Conservation (phyloP, 2,797 vertebrate species). For the Pangasius macronema region DNA sequence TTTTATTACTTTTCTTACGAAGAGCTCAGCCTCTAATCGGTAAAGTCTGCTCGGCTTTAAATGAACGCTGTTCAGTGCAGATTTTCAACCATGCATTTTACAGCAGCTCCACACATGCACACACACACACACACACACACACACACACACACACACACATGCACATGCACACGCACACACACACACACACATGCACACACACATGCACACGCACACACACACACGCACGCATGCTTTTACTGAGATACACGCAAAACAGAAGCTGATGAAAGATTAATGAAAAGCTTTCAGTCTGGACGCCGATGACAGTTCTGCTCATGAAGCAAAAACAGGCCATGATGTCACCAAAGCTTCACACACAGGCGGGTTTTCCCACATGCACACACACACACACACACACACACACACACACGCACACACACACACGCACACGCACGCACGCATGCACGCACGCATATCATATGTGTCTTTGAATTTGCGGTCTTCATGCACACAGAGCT, state of each 20-base stretch:
- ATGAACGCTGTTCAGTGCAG: neutral
- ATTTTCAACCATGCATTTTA: slow-evolving; percentile 7
- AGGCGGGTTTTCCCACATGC: slow-evolving; percentile 21
- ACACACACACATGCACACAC: slow-evolving; percentile 6
- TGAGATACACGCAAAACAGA: slow-evolving; percentile 61
- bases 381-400: slow-evolving; percentile 5
- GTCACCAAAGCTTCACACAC: slow-evolving; percentile 61
- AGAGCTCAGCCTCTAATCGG: neutral
- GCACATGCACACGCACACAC: neutral
- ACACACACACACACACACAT: slow-evolving; percentile 24
- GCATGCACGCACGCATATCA: neutral
- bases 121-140: slow-evolving; percentile 2
- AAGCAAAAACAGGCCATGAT: slow-evolving; percentile 64
- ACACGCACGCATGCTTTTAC: slow-evolving; percentile 42
- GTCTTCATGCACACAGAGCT: neutral
- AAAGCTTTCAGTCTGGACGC: slow-evolving; percentile 63
- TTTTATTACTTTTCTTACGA: neutral
- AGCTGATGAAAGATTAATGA: slow-evolving; percentile 76
- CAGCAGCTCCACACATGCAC: neutral
- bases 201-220: slow-evolving; percentile 18
- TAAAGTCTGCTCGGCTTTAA: slow-evolving; percentile 3
- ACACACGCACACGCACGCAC: slow-evolving; percentile 12
- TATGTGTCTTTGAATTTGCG: neutral
- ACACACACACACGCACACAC: neutral
- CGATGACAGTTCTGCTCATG: slow-evolving; percentile 64